phyloP scores from a whole-genome alignment of 2,888 invertebrate genomes.

The Hesperia comma region DNA sequence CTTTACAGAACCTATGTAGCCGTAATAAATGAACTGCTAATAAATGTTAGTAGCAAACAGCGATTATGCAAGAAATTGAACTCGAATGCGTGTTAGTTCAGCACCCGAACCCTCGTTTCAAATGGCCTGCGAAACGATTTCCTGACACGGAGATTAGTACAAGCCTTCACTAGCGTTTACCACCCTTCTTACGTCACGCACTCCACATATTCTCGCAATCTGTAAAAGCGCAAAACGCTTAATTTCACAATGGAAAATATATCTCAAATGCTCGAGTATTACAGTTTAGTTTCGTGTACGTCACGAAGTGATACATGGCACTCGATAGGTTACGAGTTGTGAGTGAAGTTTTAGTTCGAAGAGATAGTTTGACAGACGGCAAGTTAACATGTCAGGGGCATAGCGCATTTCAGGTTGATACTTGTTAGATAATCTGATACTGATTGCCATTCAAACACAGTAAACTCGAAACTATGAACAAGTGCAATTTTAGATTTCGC shows the following conservation, averaged over 20 bases:
- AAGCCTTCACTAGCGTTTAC: constrained; percentile 80
- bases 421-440: constrained; percentile 69
- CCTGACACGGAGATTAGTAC: constrained; percentile 85
- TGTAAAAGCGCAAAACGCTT: constrained; percentile 65
- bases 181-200: constrained; percentile 84
- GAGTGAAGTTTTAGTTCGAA: constrained; percentile 56
- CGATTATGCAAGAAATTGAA: constrained; percentile 76
- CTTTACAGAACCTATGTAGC: constrained; percentile 26
- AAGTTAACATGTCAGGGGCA: constrained; percentile 82
- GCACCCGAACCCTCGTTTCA: constrained; percentile 73
- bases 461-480: constrained; percentile 25
- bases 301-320: constrained; percentile 31
- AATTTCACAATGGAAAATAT: constrained; percentile 43
- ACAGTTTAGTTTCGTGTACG: constrained; percentile 58
- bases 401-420: constrained; percentile 58
- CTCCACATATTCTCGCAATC: constrained; percentile 62
- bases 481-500: constrained; percentile 27
- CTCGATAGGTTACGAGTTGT: constrained; percentile 8
- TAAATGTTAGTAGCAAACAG: constrained; percentile 64
- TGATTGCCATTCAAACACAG: constrained; percentile 60
- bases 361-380: constrained; percentile 80
- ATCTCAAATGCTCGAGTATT: constrained; percentile 40
- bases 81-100: constrained; percentile 78
- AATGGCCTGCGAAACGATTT: constrained; percentile 84
- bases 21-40: constrained; percentile 57